Evolutionary conservation across 2,888 invertebrate genomes (phyloP).

Genomic region (Brachylomia viminalis): DNA sequence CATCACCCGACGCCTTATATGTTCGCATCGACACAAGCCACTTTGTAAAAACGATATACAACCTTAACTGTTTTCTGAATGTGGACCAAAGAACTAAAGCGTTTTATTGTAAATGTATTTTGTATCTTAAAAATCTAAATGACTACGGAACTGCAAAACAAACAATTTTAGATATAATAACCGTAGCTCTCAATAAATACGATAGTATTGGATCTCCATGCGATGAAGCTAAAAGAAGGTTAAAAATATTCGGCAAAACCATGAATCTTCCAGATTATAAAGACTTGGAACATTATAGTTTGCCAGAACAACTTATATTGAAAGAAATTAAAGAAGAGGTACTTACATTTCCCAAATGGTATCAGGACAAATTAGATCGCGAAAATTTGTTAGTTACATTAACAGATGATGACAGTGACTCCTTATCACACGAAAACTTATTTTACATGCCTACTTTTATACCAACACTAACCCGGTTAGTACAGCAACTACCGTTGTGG

Average conservation of each 20-base stretch:
- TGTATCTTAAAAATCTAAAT: constrained; percentile 21
- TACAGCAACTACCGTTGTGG: constrained; percentile 31
- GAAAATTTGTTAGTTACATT: constrained; percentile 32
- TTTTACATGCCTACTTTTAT: constrained; percentile 36
- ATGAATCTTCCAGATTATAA: constrained; percentile 12
- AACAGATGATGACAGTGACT: constrained; percentile 24
- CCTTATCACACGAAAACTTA: constrained; percentile 36
- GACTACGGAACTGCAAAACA: constrained; percentile 26
- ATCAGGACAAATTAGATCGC: constrained; percentile 27
- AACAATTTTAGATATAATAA: constrained; percentile 41
- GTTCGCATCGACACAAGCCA: constrained; percentile 14
- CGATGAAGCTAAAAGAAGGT: constrained; percentile 35
- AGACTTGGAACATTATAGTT: constrained; percentile 22
- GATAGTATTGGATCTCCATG: constrained; percentile 31
- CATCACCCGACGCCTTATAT: constrained; percentile 19
- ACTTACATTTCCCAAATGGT: constrained; percentile 29
- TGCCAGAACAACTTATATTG: constrained; percentile 7
- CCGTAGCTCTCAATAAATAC: constrained; percentile 37
- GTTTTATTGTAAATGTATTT: no score
- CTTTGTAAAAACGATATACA: not conserved
- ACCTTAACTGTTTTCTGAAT: no score
- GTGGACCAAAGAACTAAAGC: no score
- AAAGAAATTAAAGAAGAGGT: constrained; percentile 19
- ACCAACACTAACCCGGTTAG: constrained; percentile 29
- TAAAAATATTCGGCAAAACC: constrained; percentile 17